A percentile compares a stretch with the other conserved stretches of the same genome.
Evolutionary conservation across 2,113 vertebrate genomes (phyloP).

Genomic region (Nycticryphes semicollaris): DNA sequence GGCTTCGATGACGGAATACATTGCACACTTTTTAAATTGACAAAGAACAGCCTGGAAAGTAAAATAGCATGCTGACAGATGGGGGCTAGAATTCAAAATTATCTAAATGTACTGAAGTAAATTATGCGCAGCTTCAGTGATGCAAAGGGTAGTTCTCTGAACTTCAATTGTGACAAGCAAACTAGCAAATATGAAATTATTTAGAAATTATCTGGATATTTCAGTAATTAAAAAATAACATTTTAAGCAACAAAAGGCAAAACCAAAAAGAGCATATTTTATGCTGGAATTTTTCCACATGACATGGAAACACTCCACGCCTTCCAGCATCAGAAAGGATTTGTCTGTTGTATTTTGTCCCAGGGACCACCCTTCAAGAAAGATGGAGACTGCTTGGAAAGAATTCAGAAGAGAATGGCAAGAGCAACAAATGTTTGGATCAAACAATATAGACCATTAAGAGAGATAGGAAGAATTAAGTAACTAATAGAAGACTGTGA

Average conservation of each 20-base stretch:
- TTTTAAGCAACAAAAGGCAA: not conserved
- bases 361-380: not conserved
- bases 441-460: not conserved
- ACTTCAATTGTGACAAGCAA: not conserved
- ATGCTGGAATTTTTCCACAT: not conserved
- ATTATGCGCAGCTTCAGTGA: not conserved
- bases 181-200: not conserved
- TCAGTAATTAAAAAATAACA: not conserved
- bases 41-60: not conserved
- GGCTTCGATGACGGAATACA: not conserved
- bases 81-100: not conserved
- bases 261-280: not conserved
- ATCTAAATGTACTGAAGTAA: not conserved
- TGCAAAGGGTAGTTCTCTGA: not conserved
- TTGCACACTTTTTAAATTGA: not conserved
- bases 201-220: not conserved
- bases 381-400: not conserved
- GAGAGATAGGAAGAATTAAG: not conserved
- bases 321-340: not conserved
- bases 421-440: rapidly evolving
- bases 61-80: not conserved
- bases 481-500: not conserved
- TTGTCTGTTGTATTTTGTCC: not conserved
- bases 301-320: not conserved
- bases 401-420: not conserved